phyloP scores from a whole-genome alignment of 2,888 invertebrate genomes.

The Chrysolina oricalcia region DNA sequence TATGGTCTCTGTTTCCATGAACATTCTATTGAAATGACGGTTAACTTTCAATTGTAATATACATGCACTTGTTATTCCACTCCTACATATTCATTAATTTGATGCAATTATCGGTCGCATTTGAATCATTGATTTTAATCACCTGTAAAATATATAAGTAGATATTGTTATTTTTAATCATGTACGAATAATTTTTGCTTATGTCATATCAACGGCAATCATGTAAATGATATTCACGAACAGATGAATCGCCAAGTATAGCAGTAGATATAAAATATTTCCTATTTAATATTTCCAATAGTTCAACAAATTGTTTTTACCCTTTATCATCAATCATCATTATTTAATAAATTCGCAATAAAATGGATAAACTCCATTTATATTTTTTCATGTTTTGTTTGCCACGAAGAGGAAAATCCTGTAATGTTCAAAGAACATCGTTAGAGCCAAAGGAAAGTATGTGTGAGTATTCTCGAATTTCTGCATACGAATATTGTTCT shows the following conservation, averaged over 20 bases:
- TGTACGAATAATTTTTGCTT: neutral
- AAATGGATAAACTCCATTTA: too few relatives aligned
- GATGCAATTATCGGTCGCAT: neutral
- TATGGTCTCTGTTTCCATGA: neutral
- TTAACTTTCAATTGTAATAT: neutral
- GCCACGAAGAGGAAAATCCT: too few relatives aligned
- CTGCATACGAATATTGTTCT: too few relatives aligned
- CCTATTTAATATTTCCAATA: too few relatives aligned
- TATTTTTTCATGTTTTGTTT: too few relatives aligned
- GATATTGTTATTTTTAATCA: neutral
- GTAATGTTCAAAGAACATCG: too few relatives aligned
- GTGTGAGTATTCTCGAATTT: too few relatives aligned
- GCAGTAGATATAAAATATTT: neutral
- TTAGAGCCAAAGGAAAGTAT: too few relatives aligned
- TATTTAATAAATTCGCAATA: too few relatives aligned
- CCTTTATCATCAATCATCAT: too few relatives aligned
- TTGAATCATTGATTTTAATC: constrained; percentile 6
- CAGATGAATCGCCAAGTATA: neutral
- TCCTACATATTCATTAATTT: neutral
- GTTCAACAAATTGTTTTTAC: too few relatives aligned
- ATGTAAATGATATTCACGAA: too few relatives aligned
- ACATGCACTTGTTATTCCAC: neutral
- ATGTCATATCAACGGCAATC: neutral
- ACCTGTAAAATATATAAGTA: neutral
- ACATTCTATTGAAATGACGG: neutral